Percentiles rank a stretch among this genome's conserved stretches.
phyloP scores from a whole-genome alignment of 2,113 vertebrate species.

The Acrocephalus arundinaceus region DNA sequence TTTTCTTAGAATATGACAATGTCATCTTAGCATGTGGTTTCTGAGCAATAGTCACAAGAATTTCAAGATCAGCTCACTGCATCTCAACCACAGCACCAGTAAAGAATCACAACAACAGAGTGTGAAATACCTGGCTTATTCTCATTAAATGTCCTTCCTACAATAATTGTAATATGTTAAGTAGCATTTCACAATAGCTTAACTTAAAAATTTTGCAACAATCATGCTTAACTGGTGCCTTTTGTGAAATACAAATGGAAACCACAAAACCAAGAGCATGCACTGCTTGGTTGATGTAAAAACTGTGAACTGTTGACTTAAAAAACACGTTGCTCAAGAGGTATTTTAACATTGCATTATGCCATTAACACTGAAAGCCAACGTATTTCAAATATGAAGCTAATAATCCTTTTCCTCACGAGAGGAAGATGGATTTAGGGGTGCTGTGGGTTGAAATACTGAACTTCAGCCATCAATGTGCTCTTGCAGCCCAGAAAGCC shows the following conservation, averaged over 20 bases:
- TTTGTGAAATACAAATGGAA: constrained; percentile 50
- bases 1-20: not conserved
- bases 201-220: constrained; percentile 51
- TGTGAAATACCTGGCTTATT: not conserved
- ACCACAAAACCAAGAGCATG: constrained; percentile 40
- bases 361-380: not conserved
- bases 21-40: not conserved
- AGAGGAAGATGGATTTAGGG: not conserved
- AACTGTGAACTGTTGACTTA: constrained; percentile 35
- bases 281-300: constrained; percentile 33
- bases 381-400: not conserved
- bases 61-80: not conserved
- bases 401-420: not conserved
- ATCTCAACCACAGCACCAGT: not conserved
- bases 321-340: constrained; percentile 58
- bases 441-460: not conserved
- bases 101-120: not conserved
- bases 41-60: not conserved
- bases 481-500: not conserved
- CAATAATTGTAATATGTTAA: not conserved
- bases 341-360: constrained; percentile 25
- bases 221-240: constrained; percentile 31
- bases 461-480: not conserved
- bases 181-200: constrained; percentile 47
- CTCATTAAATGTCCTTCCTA: not conserved